Evolutionary conservation across 2,888 invertebrate species (phyloP).

Genomic region (Cantharis lateralis): DNA sequence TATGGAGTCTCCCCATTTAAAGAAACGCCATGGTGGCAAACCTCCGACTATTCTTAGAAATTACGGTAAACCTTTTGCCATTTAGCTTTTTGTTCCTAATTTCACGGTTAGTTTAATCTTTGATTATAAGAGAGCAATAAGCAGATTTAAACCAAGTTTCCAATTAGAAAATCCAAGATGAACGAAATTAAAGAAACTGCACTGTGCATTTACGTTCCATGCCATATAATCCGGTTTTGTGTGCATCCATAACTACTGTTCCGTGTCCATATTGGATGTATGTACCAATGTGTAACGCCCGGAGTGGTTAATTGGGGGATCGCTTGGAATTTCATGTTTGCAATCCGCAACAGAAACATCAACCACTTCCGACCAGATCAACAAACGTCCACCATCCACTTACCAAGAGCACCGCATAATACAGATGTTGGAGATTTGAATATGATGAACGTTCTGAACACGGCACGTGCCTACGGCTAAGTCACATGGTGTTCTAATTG

Average conservation of each 20-base stretch:
- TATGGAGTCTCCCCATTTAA: background rate
- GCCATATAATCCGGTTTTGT: background rate
- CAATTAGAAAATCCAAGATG: background rate
- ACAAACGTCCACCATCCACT: background rate
- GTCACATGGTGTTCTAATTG: conserved; percentile 29
- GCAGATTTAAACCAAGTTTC: background rate
- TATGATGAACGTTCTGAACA: conserved; percentile 8
- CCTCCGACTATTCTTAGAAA: background rate
- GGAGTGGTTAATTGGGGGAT: conserved; percentile 2
- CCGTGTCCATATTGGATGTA: background rate
- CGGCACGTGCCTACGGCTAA: conserved; percentile 18
- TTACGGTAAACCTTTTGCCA: background rate
- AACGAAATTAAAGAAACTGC: background rate
- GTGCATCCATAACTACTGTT: background rate
- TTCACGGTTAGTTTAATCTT: background rate
- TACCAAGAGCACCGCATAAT: background rate
- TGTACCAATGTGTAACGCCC: background rate
- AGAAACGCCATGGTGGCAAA: background rate
- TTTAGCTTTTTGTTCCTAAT: background rate
- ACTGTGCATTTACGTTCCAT: background rate
- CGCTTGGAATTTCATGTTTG: conserved; percentile 3
- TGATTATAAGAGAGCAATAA: background rate
- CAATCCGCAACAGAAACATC: background rate
- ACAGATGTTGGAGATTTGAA: conserved; percentile 8
- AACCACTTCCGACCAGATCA: background rate